Evolutionary conservation across 2,888 invertebrate genomes (phyloP).

Genomic region (Cremastinae sp.): DNA sequence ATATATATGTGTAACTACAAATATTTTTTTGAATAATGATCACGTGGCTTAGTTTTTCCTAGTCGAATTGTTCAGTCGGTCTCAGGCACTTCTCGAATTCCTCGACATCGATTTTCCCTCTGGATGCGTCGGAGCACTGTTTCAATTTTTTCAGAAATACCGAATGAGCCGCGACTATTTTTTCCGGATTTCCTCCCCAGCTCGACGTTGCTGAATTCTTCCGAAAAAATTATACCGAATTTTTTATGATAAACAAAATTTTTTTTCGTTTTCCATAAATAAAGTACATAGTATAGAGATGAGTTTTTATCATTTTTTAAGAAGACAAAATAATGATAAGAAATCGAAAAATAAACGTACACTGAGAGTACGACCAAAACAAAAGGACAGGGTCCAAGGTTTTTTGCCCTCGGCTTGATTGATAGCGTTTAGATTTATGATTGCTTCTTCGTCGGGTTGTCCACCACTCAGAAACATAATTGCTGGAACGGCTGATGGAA

Average conservation of each 20-base stretch:
- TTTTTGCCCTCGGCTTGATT: slow-evolving; percentile 89
- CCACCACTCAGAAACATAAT: slow-evolving; percentile 98
- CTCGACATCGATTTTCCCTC: slow-evolving; percentile 61
- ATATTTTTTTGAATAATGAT: no score
- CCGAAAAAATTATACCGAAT: neutral
- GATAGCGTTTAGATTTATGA: slow-evolving; percentile 96
- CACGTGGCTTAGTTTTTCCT: neutral
- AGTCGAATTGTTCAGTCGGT: slow-evolving; percentile 10
- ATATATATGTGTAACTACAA: no score
- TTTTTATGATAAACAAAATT: neutral
- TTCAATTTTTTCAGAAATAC: slow-evolving; percentile 84
- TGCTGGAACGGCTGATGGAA: slow-evolving; percentile 96
- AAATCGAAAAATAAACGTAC: slow-evolving; percentile 76
- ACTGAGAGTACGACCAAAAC: slow-evolving; percentile 97
- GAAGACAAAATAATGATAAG: neutral
- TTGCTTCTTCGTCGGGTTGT: slow-evolving; percentile 97
- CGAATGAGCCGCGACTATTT: slow-evolving; percentile 83
- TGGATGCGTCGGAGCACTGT: slow-evolving; percentile 77
- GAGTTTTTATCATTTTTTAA: neutral
- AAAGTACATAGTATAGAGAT: no score
- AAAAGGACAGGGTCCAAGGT: slow-evolving; percentile 98
- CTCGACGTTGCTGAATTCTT: slow-evolving; percentile 84
- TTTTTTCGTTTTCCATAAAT: no score
- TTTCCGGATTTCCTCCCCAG: slow-evolving; percentile 85
- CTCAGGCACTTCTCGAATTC: slow-evolving; percentile 41